phyloP scores from a whole-genome alignment of 2,113 vertebrate genomes.

The Petaurus breviceps region DNA sequence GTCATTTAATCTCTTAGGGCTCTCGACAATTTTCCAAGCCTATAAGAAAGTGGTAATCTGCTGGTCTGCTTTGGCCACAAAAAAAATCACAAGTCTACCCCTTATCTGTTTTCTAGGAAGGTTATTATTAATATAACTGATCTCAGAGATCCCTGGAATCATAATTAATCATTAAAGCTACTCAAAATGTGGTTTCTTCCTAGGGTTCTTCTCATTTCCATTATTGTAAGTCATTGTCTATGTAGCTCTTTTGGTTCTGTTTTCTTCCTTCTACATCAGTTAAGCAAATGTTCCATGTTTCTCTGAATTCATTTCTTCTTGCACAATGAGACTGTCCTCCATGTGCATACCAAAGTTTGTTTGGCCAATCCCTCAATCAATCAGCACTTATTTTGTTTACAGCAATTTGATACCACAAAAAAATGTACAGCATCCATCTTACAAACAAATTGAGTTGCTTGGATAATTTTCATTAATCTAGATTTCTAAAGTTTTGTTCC shows the following conservation, averaged over 20 bases:
- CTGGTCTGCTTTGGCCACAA: neutral
- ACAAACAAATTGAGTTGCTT: conserved; percentile 1
- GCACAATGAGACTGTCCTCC: neutral
- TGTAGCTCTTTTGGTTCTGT: too few species aligned
- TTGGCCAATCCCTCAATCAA: too few species aligned
- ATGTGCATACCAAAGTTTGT: neutral
- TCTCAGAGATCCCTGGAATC: neutral
- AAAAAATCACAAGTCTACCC: too few species aligned
- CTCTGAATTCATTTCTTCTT: neutral
- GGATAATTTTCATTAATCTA: neutral
- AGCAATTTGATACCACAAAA: neutral
- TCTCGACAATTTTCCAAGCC: neutral
- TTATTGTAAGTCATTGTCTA: neutral
- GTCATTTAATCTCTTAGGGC: neutral
- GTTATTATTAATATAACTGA: too few species aligned
- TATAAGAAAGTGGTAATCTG: neutral
- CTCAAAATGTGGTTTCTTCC: too few species aligned
- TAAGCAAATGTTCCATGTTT: neutral
- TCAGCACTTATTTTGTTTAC: too few species aligned
- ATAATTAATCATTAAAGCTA: neutral
- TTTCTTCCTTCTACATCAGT: neutral
- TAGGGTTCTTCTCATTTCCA: neutral
- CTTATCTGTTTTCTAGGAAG: too few species aligned
- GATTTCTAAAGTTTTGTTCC: conserved; percentile 40
- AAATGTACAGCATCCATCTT: neutral